Percentiles rank a stretch among this genome's conserved stretches.
Conservation (phyloP, 2,888 invertebrate genomes). For the Pseudococcus jackbeardsleyi region DNA sequence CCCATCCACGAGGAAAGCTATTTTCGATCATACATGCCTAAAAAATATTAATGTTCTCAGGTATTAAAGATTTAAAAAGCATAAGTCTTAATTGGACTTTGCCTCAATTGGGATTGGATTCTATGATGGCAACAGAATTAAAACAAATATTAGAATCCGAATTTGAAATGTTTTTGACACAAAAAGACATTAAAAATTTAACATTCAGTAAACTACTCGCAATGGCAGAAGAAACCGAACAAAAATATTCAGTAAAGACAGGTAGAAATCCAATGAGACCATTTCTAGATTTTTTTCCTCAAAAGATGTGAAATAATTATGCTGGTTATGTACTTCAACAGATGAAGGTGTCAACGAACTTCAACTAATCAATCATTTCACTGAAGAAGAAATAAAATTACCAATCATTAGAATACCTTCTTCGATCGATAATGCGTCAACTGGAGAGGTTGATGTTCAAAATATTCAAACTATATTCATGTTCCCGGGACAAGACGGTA, state of each 20-base stretch:
- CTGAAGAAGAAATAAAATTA: slow-evolving; percentile 72
- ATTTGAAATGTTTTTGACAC: slow-evolving; percentile 86
- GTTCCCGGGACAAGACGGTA: not conserved
- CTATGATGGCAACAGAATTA: slow-evolving; percentile 96
- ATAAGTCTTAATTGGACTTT: slow-evolving; percentile 80
- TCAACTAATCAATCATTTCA: not conserved
- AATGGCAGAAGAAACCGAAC: slow-evolving; percentile 67
- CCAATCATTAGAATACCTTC: slow-evolving; percentile 68
- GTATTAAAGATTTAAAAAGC: slow-evolving; percentile 78
- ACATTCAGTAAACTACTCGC: slow-evolving; percentile 78
- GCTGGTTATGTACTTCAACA: not conserved
- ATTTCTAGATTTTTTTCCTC: not conserved
- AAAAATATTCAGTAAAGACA: no score
- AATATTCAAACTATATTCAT: slow-evolving; percentile 68
- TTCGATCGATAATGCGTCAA: slow-evolving; percentile 67
- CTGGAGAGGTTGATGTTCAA: slow-evolving; percentile 73
- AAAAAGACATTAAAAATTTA: slow-evolving; percentile 86
- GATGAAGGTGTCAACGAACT: not conserved
- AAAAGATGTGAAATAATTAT: no score
- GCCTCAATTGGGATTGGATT: slow-evolving; percentile 95
- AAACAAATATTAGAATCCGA: slow-evolving; percentile 92
- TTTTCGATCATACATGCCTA: not conserved
- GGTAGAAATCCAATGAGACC: not conserved
- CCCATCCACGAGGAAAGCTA: slow-evolving; percentile 68
- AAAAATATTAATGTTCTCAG: slow-evolving; percentile 66